Conservation (phyloP, 2,797 vertebrate genomes). For the Periparus ater region DNA sequence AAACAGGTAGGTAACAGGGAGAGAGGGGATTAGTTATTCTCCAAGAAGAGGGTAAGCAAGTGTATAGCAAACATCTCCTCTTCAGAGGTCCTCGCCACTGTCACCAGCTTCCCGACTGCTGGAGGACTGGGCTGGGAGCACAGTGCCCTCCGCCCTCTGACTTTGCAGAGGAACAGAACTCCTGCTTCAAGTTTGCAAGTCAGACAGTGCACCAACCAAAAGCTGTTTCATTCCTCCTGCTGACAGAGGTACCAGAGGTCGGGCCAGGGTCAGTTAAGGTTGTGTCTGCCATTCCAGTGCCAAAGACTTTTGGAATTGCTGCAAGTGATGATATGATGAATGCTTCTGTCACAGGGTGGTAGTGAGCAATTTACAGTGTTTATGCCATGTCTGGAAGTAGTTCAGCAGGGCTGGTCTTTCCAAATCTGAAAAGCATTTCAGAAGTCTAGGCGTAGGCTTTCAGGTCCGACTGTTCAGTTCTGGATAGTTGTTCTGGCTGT, state of each 20-base stretch:
- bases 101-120: not conserved
- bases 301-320: not conserved
- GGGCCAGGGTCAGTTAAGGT: not conserved
- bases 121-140: accelerated
- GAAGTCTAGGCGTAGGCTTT: not conserved
- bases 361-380: not conserved
- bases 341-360: not conserved
- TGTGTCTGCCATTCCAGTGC: not conserved
- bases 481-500: not conserved
- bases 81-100: not conserved
- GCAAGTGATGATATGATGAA: not conserved
- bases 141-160: not conserved
- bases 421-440: not conserved
- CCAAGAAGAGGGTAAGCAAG: not conserved
- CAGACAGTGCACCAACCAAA: not conserved
- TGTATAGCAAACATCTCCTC: not conserved
- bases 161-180: not conserved
- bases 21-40: not conserved
- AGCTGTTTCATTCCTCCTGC: not conserved
- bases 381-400: not conserved
- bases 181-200: not conserved
- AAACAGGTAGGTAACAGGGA: not conserved
- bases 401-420: not conserved
- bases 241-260: not conserved
- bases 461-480: not conserved